Base-by-base conservation (phyloP, 2,888 invertebrate genomes). In the Dryadula phaetusa region DNA sequence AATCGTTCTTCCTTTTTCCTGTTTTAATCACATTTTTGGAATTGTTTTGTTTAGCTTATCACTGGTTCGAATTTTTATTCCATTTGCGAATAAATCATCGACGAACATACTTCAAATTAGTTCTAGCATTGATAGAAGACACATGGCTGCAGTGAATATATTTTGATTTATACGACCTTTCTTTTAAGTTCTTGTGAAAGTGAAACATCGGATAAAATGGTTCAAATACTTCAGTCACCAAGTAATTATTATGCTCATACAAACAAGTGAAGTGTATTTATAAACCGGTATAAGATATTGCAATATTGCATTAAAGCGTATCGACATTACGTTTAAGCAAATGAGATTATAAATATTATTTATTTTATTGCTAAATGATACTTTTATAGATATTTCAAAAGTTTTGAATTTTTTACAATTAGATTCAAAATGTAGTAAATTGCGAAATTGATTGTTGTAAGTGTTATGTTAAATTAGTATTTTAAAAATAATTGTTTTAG, bases 241-340 rank as follows among this genome's bases (percentile, higher is more conserved):
- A 56, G 40, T 56, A 56, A 56, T 56, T 56, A 56, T 56, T 25
- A 56, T 40, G 56, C 40, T 56, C 37, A 25, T 40, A 40, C 14
- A 40, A 40, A 37, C 22, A 16, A 56, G 40, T 56, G 54, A 56
- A 40, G 22, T 56, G 56, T 56, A 40, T 56, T 56, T 56, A 56
- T 37, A 56, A 56, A 56, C 56, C 56, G 56, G 56, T 56, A 22
- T 25, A 40, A 56, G 54, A 22, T 56, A 22, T 40, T 22, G 56
- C 56, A 22, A 56, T 40, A 32, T 40, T 22, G n/a, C 40, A 56
- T 56, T 40, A 37, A n/a, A 28, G 28, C 16, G 28, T 49, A 16
- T 52, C 52, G 32, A 32, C 25, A 14, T 25, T 28, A 52, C 16
- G 16, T 52, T 52, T 32, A n/a, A 12, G 16, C 7, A 28, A 16